Evolutionary conservation across 1,140 invertebrate genomes (phyloP), one percentile per base, ranked within the genome.

Genomic region (Caenorhabditis remanei): DNA sequence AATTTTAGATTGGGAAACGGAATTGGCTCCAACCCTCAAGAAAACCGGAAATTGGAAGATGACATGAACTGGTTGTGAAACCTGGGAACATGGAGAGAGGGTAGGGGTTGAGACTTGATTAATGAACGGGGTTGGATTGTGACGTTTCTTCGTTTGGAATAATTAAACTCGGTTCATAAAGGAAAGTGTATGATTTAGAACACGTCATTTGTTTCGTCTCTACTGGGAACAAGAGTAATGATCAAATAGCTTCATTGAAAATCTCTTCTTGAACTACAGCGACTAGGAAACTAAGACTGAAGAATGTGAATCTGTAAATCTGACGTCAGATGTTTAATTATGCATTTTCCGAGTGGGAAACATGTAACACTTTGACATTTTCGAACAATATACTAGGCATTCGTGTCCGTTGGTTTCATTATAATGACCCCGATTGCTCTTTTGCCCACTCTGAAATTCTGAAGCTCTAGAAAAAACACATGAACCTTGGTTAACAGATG

Each of bases 401-500:
- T 32, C 40, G 24, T 40, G 14, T 6, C 14, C 55, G 4, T 58
- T 58, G 19, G 19, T 58, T 53, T 16, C n/a, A 58, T 58, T 19
- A 58, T n/a, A 58, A 58, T 58, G 55, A 5, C n/a, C 55, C n/a
- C 55, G 32, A 32, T 32, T 32, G 32, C 32, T 63, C n/a, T 32
- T 63, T 24, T 11, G n/a, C 32, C 11, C 61, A 58, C 14, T 58
- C 55, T 58, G 55, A 65, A 65, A 65, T 65, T 71, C 65, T 43
- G 40, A 40, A 50, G 8, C 21, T 24, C 3, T 24, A 8, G 4
- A 5, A 50, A n/a, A 40, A 13, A 50, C 32, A 79, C 4, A 11
- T 32, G 32, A 32, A 32, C 32, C 46, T 50, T 14, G n/a, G 13
- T 79, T 79, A 79, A 79, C 71, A 79, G 71, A 79, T 79, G 71